Evolutionary conservation across 2,113 vertebrate species (phyloP).

Genomic region (Corvus cornix): DNA sequence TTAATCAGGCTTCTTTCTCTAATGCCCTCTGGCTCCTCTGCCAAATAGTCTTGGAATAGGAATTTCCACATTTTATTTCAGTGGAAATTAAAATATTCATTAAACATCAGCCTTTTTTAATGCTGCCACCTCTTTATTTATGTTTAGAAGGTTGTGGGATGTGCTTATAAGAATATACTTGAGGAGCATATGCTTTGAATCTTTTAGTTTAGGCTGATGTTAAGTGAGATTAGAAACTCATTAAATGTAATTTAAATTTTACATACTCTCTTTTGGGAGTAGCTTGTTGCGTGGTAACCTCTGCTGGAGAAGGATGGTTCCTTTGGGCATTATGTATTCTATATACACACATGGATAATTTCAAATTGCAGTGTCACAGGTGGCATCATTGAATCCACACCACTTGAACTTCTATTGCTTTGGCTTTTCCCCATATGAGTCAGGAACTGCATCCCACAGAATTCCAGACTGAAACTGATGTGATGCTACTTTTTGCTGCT

Average conservation of each 20-base stretch:
- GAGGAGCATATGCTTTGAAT: background rate
- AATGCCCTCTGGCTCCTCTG: background rate
- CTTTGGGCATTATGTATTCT: background rate
- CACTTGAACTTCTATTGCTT: background rate
- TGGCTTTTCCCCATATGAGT: background rate
- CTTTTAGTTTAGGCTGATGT: background rate
- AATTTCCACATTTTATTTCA: slow-evolving; percentile 4
- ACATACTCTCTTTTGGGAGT: background rate
- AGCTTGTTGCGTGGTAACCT: background rate
- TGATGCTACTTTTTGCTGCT: rapidly evolving
- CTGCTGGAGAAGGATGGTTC: background rate
- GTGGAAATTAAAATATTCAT: background rate
- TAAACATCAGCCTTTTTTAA: background rate
- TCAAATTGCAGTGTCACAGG: background rate
- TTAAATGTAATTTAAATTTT: background rate
- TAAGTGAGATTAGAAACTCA: background rate
- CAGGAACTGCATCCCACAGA: background rate
- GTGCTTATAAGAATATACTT: background rate
- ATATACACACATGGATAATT: background rate
- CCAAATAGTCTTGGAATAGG: slow-evolving; percentile 26
- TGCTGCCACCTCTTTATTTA: background rate
- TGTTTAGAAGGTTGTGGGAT: background rate
- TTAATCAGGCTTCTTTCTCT: slow-evolving; percentile 35
- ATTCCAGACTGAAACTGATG: background rate
- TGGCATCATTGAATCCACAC: background rate